phyloP scores from a whole-genome alignment of 2,888 invertebrate species.

The Automeris io region DNA sequence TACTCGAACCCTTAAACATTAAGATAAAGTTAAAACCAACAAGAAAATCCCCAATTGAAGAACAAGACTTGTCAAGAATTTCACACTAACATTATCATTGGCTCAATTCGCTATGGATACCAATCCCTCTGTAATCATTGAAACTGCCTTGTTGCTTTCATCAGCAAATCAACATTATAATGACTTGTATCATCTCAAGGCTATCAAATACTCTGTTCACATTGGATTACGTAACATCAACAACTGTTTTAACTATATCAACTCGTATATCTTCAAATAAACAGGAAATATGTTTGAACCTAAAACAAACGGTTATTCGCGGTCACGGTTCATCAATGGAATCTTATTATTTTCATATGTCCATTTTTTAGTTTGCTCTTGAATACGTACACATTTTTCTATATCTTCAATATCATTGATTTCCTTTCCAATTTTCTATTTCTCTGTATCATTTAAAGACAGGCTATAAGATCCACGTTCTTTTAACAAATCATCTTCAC shows the following conservation, averaged over 20 bases:
- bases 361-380: neutral
- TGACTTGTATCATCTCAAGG: neutral
- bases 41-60: no score
- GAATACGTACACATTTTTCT: no score
- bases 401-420: no score
- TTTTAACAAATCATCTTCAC: no score
- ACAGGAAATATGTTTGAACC: constrained; percentile 2
- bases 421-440: no score
- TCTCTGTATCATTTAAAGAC: no score
- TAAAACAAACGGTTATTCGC: constrained; percentile 1
- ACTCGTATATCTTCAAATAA: neutral
- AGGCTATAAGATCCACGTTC: no score
- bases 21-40: no score
- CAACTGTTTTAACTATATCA: constrained; percentile 10
- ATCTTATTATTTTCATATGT: neutral
- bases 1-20: no score
- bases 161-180: neutral
- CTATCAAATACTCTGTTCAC: neutral
- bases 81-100: no score
- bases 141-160: neutral
- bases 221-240: neutral
- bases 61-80: no score
- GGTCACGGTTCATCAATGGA: neutral
- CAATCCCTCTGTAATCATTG: neutral
- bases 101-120: no score